Conservation (phyloP, 2,888 invertebrate species). For the Caenorhabditis sp. region DNA sequence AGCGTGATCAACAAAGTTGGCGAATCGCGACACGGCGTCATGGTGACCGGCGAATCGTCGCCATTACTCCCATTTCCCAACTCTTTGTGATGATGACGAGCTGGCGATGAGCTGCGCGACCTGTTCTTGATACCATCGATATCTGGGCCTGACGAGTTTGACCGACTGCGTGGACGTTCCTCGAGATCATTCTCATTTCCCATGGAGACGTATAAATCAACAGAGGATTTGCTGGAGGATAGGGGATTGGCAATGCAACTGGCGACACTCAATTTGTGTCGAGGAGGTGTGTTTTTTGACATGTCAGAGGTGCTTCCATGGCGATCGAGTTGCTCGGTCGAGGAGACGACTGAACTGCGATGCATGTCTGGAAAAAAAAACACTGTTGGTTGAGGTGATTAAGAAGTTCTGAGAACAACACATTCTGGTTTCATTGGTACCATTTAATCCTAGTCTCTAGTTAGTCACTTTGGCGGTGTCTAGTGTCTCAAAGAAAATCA, state of each 20-base stretch:
- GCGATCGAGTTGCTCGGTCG: slow-evolving; percentile 63
- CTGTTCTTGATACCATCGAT: slow-evolving; percentile 39
- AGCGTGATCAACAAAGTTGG: slow-evolving; percentile 43
- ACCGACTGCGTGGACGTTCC: slow-evolving; percentile 45
- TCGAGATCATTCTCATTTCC: slow-evolving; percentile 24
- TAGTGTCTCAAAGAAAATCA: too few relatives aligned
- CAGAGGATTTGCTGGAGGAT: slow-evolving; percentile 49
- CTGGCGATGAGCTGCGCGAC: slow-evolving; percentile 44
- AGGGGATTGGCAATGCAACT: slow-evolving; percentile 49
- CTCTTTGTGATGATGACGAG: background rate
- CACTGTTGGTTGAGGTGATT: too few relatives aligned
- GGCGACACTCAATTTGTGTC: slow-evolving; percentile 52
- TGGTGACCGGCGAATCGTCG: slow-evolving; percentile 13
- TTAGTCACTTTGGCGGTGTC: too few relatives aligned
- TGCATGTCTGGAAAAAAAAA: slow-evolving; percentile 48
- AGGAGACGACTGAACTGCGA: slow-evolving; percentile 51
- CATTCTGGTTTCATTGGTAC: too few relatives aligned
- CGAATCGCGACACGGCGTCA: slow-evolving; percentile 30
- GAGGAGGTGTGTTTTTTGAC: slow-evolving; percentile 25
- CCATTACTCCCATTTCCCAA: too few relatives aligned
- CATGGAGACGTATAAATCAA: slow-evolving; percentile 52
- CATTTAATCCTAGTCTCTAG: too few relatives aligned
- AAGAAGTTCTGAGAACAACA: too few relatives aligned
- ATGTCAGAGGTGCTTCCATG: slow-evolving; percentile 22
- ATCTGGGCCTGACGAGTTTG: slow-evolving; percentile 56